Evolutionary conservation across 2,797 vertebrate species (phyloP).

Genomic region (Masticophis lateralis): DNA sequence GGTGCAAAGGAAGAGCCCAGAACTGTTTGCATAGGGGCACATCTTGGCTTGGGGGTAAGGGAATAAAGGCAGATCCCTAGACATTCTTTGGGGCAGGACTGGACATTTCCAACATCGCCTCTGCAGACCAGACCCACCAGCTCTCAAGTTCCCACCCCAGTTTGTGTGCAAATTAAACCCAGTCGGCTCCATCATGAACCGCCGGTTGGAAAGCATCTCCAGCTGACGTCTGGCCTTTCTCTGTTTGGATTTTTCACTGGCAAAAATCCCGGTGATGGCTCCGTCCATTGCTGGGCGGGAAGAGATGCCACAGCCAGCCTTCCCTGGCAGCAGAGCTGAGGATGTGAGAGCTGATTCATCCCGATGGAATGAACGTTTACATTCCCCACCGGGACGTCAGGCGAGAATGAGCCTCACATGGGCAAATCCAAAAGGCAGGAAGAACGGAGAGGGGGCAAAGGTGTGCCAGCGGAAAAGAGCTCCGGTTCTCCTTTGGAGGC

Average conservation of each 20-base stretch:
- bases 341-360: background rate
- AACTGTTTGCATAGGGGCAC: background rate
- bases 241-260: background rate
- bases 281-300: background rate
- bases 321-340: background rate
- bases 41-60: background rate
- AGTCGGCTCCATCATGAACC: no score
- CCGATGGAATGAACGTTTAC: conserved; percentile 38
- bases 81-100: background rate
- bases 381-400: background rate
- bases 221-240: background rate
- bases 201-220: background rate
- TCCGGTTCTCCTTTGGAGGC: background rate
- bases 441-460: conserved; percentile 35
- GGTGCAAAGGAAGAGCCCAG: background rate
- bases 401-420: background rate
- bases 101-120: background rate
- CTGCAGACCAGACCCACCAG: background rate
- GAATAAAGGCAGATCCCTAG: no score
- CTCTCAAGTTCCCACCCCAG: background rate
- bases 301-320: background rate
- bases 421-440: conserved; percentile 22
- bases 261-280: background rate
- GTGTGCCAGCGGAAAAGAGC: background rate
- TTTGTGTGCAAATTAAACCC: no score